Evolutionary conservation across 2,113 vertebrate genomes (phyloP).

Genomic region (Heterochromis multidens): DNA sequence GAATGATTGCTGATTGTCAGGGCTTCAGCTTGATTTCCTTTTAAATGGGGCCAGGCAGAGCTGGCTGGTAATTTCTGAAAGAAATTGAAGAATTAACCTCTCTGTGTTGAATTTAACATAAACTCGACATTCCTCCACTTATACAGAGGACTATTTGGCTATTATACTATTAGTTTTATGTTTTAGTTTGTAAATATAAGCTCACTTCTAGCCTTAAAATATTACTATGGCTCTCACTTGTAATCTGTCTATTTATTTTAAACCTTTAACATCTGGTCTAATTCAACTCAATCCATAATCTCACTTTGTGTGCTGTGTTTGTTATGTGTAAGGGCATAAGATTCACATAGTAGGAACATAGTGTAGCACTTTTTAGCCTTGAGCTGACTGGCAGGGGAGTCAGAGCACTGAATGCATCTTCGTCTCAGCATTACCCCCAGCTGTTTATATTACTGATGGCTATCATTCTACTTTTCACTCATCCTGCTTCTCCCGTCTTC

Average conservation of each 20-base stretch:
- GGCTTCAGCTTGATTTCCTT: not conserved
- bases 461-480: conserved; percentile 36
- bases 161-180: not conserved
- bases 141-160: not conserved
- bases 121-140: not conserved
- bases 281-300: conserved; percentile 11
- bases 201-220: not conserved
- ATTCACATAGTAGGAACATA: conserved; percentile 4
- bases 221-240: not conserved
- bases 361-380: not conserved
- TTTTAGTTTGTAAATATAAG: not conserved
- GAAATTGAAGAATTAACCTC: not conserved
- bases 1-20: not conserved
- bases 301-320: not conserved
- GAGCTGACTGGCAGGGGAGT: not conserved
- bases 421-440: not conserved
- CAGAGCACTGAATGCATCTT: not conserved
- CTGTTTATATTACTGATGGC: conserved; percentile 46
- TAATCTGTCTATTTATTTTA: conserved; percentile 28
- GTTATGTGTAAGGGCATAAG: not conserved
- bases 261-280: conserved; percentile 6
- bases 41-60: not conserved
- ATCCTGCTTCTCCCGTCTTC: conserved; percentile 5
- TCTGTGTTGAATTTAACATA: not conserved
- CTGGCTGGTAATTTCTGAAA: not conserved